Conservation (phyloP, 1,140 invertebrate species). For the Nymphalis io region DNA sequence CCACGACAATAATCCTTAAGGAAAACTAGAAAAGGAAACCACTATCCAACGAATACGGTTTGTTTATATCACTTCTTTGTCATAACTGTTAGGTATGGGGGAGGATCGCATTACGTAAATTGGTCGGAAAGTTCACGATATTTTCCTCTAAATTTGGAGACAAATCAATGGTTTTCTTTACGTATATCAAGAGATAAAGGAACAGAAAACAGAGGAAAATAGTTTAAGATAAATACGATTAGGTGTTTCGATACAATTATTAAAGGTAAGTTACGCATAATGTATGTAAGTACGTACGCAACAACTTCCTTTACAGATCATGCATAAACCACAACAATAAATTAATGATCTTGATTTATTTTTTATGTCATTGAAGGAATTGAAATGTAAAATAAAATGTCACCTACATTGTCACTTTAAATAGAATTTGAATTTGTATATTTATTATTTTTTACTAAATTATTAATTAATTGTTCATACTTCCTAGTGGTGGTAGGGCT, state of each 20-base stretch:
- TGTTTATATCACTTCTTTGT: not conserved
- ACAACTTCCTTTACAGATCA: no score
- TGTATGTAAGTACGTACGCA: no score
- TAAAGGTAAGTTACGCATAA: not conserved
- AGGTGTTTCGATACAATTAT: not conserved
- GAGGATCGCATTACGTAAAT: slow-evolving; percentile 13
- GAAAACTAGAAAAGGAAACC: not conserved
- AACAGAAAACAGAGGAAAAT: not conserved
- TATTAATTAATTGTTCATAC: no score
- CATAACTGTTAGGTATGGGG: slow-evolving; percentile 1
- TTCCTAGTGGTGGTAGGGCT: no score
- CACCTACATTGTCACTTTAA: no score
- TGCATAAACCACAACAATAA: no score
- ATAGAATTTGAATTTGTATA: no score
- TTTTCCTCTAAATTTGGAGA: slow-evolving; percentile 5
- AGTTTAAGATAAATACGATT: not conserved
- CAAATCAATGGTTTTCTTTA: slow-evolving; percentile 7
- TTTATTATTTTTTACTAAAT: no score
- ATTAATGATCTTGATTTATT: no score
- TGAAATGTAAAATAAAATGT: no score
- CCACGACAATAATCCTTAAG: no score
- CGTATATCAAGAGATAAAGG: slow-evolving; percentile 6
- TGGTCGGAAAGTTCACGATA: slow-evolving; percentile 1
- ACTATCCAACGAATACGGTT: not conserved
- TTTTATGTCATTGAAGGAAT: no score